Conservation (phyloP, 2,113 vertebrate species). For the Chelonoidis abingdonii region DNA sequence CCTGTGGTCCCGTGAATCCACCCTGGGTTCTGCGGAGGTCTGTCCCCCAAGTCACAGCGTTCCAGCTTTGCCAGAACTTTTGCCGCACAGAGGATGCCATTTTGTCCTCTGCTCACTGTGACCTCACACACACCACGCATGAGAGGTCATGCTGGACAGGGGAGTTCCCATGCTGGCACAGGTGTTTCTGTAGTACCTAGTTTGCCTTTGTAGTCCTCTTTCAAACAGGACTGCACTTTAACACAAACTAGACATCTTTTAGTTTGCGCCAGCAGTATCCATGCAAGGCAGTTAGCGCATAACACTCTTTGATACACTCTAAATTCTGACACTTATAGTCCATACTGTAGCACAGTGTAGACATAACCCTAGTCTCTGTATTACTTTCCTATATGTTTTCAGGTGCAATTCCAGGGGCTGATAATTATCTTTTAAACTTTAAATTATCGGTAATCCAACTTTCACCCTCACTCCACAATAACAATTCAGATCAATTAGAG, state of each 20-base stretch:
- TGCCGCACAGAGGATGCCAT: background rate
- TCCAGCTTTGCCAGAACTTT: background rate
- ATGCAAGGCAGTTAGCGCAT: background rate
- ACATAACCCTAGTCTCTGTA: background rate
- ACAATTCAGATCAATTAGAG: background rate
- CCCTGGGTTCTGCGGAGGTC: background rate
- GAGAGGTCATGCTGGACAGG: background rate
- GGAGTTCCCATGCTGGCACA: no score
- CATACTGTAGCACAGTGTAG: background rate
- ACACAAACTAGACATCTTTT: background rate
- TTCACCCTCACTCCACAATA: background rate
- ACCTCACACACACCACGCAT: background rate
- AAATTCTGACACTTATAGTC: background rate
- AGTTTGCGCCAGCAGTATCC: background rate
- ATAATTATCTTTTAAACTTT: background rate
- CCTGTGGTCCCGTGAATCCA: background rate
- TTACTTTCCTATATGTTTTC: background rate
- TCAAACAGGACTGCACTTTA: background rate
- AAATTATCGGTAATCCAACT: background rate
- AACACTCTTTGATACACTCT: background rate
- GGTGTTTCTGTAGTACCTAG: background rate
- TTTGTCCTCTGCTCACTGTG: background rate
- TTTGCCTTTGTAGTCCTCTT: background rate
- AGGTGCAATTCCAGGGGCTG: background rate
- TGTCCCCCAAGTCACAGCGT: background rate